Evolutionary conservation across 2,113 vertebrate genomes (phyloP), one percentile per base, ranked within the genome.

Genomic region (Platysternon megacephalum): DNA sequence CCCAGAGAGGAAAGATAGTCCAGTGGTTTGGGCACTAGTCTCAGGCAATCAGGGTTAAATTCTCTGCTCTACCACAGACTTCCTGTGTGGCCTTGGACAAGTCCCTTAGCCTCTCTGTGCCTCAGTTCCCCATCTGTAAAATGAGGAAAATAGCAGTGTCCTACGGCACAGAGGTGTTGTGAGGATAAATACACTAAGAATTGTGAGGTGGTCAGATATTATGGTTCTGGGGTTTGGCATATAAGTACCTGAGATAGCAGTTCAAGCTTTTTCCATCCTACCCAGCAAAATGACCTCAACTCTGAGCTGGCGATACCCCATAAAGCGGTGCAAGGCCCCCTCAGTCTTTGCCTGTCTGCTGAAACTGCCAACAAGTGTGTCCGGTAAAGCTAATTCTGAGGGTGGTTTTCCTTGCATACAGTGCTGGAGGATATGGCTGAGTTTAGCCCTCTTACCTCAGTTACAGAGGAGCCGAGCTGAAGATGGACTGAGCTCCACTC

Each of bases 91-190:
- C 3, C 55, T 92, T 68, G 65, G 65, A n/a, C 65, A 68, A n/a
- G 35, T n/a, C 65, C 35, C 65, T 68, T 39, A n/a, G 19, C 65
- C 39, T 44, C 21, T 46, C 22, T 76, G 74, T 76, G 74, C 42
- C 42, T 44, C 72, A 74, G 24, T 24, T 28, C 11, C 22, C 11
- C 8, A 46, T 49, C 79, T 51, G 35, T 42, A 65, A 84, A 74
- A 76, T 5, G n/a, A 8, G 24, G 58, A 17, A 13, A 56, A 74
- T 13, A 53, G n/a, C 8, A 32, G 5, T 82, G 52, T 11, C 21
- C 51, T 52, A 79, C 39, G 3, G 32, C 65, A 7, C 1, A 26
- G 86, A 8, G 13, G 14, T 0, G 0, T 11, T 46, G 26, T 26
- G 21, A 44, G 5, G 5, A 76, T 44, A 56, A 68, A 94, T n/a